Conservation (phyloP, 2,113 vertebrate species). For the Tauraco erythrolophus region DNA sequence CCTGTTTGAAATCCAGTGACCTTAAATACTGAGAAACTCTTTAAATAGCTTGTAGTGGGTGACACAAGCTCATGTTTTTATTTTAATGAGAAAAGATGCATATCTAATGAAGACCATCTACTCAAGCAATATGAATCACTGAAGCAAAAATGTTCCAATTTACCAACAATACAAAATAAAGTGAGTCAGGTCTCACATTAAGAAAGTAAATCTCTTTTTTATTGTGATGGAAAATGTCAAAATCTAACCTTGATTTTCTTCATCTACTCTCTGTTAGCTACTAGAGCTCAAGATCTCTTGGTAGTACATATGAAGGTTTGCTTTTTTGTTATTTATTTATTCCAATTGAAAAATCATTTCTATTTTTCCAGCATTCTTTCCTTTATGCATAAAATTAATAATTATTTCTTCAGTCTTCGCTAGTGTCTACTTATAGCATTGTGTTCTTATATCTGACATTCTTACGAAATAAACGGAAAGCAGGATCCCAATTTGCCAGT, state of each 20-base stretch:
- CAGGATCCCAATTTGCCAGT: background rate
- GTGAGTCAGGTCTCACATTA: background rate
- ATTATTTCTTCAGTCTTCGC: background rate
- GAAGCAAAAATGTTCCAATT: background rate
- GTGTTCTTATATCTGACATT: background rate
- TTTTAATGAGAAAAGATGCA: constrained; percentile 14
- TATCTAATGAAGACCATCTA: background rate
- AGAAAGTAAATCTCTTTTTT: background rate
- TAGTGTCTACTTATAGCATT: background rate
- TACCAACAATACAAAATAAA: background rate
- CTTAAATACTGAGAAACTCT: constrained; percentile 18
- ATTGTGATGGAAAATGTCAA: background rate
- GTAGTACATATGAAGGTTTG: background rate
- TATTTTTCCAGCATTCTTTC: background rate
- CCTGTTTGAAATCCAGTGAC: constrained; percentile 50
- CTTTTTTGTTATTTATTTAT: background rate
- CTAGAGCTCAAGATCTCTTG: background rate
- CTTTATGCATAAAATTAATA: background rate
- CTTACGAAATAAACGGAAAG: background rate
- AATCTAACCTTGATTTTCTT: background rate
- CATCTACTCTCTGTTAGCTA: background rate
- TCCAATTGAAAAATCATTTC: background rate
- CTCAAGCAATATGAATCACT: background rate
- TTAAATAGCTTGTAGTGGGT: constrained; percentile 40
- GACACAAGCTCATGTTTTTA: background rate